Evolutionary conservation across 1,140 invertebrate genomes (phyloP), one percentile per base, ranked within the genome.

Genomic region (Harpegnathos saltator): DNA sequence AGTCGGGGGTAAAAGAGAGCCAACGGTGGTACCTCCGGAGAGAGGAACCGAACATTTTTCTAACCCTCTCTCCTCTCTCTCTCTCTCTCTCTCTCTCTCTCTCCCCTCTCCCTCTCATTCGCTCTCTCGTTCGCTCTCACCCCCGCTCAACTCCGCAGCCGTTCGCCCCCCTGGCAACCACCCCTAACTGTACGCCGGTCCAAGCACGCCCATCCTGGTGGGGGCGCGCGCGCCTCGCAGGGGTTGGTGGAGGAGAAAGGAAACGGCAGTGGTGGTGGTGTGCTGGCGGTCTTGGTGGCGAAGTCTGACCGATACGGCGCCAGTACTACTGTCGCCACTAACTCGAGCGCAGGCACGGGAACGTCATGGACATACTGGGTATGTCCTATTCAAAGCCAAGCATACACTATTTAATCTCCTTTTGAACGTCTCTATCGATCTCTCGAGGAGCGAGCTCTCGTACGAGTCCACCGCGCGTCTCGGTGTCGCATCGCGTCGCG

Each of bases 321-420:
- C 92, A 94, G 93, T 94, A 94, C 92, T 92, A 94, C 93, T 93
- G 92, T 93, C 92, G 93, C 92, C 93, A 94, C 91, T 92, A 92
- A 86, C 91, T 93, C 90, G 93, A 93, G 90, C 91, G 91, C 92
- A 92, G 90, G 90, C 91, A 93, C 90, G 88, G 92, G 89, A 91
- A 82, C 80, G 90, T 90, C 91, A 94, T 94, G 94, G 94, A 94
- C 93, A 94, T 94, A 94, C 93, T 94, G 93, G 94, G 93, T 94
- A 94, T 94, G 94, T 94, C 93, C 91, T 86, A 88, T 86, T 78
- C 90, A 91, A 91, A 92, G 90, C 87, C 91, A 90, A 86, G 92
- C 92, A 92, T 93, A 92, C 91, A 92, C 82, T 85, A 92, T 83
- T 90, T 90, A 91, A 90, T 44, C 38, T 44, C 89, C 82, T 91